Evolutionary conservation across 2,888 invertebrate species (phyloP).

Genomic region (Pristionchus maxplancki): DNA sequence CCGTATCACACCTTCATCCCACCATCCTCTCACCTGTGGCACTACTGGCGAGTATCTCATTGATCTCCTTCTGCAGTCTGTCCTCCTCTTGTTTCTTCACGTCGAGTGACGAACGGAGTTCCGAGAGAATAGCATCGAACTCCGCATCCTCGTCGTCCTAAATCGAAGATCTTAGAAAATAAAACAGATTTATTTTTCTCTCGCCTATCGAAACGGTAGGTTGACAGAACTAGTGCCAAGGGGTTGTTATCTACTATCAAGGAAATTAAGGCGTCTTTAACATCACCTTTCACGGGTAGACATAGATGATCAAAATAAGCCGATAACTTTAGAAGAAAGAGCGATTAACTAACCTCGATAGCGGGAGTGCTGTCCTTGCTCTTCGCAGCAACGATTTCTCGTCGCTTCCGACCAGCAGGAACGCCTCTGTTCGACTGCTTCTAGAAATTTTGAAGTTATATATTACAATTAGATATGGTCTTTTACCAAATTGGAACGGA

Average conservation of each 20-base stretch:
- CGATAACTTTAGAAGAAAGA: background rate
- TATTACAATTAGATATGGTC: background rate
- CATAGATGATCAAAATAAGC: background rate
- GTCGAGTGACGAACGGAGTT: constrained; percentile 66
- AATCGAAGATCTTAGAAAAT: background rate
- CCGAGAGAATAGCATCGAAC: constrained; percentile 57
- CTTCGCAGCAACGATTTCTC: constrained; percentile 25
- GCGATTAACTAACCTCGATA: background rate
- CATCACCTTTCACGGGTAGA: no score
- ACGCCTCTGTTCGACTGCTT: constrained; percentile 41
- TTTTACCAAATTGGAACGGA: background rate
- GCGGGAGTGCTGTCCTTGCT: constrained; percentile 11
- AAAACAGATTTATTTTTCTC: no score
- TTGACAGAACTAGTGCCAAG: no score
- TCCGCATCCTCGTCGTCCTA: constrained; percentile 36
- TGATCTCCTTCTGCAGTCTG: constrained; percentile 67
- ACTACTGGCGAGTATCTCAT: constrained; percentile 60
- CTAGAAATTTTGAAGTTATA: background rate
- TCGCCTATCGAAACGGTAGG: no score
- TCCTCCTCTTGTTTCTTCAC: constrained; percentile 65
- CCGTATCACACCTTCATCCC: no score
- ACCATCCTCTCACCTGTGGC: constrained; percentile 59
- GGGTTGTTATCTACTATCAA: no score
- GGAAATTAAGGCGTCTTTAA: no score
- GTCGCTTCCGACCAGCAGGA: constrained; percentile 31